Conservation (phyloP, 2,888 invertebrate genomes). For the Venusia cambrica region DNA sequence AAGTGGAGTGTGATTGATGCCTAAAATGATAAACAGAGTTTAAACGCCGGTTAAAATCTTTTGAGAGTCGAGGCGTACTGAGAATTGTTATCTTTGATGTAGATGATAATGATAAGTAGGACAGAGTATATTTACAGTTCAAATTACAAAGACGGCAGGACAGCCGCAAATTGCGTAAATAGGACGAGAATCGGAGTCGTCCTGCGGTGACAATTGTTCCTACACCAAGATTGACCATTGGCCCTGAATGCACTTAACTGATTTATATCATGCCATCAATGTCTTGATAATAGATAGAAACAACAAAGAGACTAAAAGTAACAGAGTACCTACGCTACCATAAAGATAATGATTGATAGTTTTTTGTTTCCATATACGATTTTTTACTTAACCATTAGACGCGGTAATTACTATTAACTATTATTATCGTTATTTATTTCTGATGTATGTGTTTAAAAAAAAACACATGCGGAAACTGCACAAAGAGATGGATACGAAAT, state of each 20-base stretch:
- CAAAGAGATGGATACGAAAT: slow-evolving; percentile 10
- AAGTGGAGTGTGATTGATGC: slow-evolving; percentile 41
- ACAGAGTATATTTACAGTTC: slow-evolving; percentile 46
- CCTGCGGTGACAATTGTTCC: slow-evolving; percentile 37
- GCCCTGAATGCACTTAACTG: slow-evolving; percentile 24
- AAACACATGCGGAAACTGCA: slow-evolving; percentile 10
- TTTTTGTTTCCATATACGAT: slow-evolving; percentile 11
- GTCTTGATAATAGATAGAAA: slow-evolving; percentile 23
- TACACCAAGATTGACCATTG: slow-evolving; percentile 30
- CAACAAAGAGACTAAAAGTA: slow-evolving; percentile 22
- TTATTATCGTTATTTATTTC: slow-evolving; percentile 6
- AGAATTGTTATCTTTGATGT: slow-evolving; percentile 42
- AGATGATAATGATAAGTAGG: slow-evolving; percentile 44
- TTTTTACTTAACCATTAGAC: slow-evolving; percentile 14
- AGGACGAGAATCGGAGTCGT: slow-evolving; percentile 43
- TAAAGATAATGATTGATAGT: slow-evolving; percentile 28
- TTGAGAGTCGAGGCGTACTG: slow-evolving; percentile 28
- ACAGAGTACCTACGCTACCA: slow-evolving; percentile 19
- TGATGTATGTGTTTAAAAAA: slow-evolving; percentile 7
- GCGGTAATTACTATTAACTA: slow-evolving; percentile 4
- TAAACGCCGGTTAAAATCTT: slow-evolving; percentile 33
- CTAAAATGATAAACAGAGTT: slow-evolving; percentile 33
- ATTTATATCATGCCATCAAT: slow-evolving; percentile 45
- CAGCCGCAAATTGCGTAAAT: slow-evolving; percentile 53
- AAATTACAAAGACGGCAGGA: slow-evolving; percentile 48